Evolutionary conservation across 2,888 invertebrate species (phyloP).

Genomic region (Nebria brevicollis): DNA sequence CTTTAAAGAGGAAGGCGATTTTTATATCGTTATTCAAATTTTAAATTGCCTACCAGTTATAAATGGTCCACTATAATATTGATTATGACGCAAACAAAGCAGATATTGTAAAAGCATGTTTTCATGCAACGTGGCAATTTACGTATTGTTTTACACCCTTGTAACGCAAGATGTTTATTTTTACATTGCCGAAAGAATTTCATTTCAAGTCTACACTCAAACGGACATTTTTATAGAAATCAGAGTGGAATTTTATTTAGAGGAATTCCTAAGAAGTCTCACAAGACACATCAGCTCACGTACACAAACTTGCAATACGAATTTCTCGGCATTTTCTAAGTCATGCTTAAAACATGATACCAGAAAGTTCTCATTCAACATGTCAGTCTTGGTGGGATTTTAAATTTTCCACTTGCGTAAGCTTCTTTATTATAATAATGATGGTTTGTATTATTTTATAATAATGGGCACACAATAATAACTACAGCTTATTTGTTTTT

Average conservation of each 20-base stretch:
- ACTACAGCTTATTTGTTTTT: no score
- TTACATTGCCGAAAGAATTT: constrained; percentile 48
- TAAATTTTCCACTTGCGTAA: constrained; percentile 35
- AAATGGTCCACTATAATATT: no score
- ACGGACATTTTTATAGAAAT: constrained; percentile 50
- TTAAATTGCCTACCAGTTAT: no score
- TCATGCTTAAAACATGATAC: constrained; percentile 12
- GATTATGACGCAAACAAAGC: no score
- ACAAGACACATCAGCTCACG: neutral
- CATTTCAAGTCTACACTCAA: constrained; percentile 48
- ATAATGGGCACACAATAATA: no score
- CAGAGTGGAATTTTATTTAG: constrained; percentile 48
- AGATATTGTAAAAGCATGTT: neutral
- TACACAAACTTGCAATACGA: neutral
- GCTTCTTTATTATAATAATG: no score
- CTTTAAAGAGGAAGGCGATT: no score
- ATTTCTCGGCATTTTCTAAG: constrained; percentile 3
- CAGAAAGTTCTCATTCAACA: neutral
- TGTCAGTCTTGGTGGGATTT: constrained; percentile 35
- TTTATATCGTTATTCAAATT: no score
- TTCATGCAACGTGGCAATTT: neutral
- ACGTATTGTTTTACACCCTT: constrained; percentile 9
- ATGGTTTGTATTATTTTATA: no score
- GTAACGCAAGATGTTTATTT: neutral
- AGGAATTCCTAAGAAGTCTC: constrained; percentile 34